A percentile compares a stretch with the other conserved stretches of the same genome.
Evolutionary conservation across 2,113 vertebrate species (phyloP).

Genomic region (Nibea albiflora): DNA sequence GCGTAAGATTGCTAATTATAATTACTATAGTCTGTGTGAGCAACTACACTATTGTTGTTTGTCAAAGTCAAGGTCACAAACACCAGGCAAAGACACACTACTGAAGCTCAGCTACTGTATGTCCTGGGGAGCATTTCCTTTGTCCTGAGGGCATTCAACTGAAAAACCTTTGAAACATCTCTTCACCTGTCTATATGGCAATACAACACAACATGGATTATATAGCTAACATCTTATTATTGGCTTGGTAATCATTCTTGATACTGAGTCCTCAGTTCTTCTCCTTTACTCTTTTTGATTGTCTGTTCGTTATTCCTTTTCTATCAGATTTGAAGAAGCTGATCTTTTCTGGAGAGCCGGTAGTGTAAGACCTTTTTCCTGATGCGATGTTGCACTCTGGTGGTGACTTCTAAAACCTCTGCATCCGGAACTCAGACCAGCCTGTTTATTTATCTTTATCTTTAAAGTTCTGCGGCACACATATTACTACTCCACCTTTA

Average conservation of each 20-base stretch:
- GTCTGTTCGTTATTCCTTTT: not conserved
- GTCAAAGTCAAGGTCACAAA: not conserved
- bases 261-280: not conserved
- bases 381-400: conserved; percentile 52
- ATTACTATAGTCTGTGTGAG: not conserved
- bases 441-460: not conserved
- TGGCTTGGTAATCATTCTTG: not conserved
- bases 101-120: too few species aligned
- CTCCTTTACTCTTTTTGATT: not conserved
- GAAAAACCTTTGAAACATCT: not conserved
- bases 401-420: conserved; percentile 31
- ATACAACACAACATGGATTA: not conserved
- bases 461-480: not conserved
- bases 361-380: not conserved
- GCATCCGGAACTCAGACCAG: not conserved
- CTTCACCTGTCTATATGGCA: not conserved
- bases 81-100: not conserved
- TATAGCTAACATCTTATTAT: not conserved
- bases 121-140: not conserved
- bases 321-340: not conserved
- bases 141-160: not conserved
- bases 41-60: not conserved
- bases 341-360: not conserved
- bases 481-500: not conserved
- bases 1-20: not conserved